Base-by-base conservation (phyloP, 2,113 vertebrate genomes). In the Lepus americanus region DNA sequence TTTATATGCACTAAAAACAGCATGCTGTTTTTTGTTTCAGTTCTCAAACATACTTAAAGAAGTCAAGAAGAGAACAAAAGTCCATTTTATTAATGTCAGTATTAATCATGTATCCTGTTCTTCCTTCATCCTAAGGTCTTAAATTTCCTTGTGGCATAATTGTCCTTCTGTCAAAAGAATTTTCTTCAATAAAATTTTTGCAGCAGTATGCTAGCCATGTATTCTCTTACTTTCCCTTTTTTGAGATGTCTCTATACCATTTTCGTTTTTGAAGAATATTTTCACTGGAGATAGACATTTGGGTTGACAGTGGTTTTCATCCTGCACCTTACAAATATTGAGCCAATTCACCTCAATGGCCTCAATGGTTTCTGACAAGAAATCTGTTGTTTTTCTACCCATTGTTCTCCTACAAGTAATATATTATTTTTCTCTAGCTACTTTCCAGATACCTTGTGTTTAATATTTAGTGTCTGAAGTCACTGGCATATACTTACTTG, bases 251-350 rank as follows among this genome's bases (percentile, higher is more conserved):
- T 22, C 44, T 39, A 53, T 39, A 72, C 13, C 22, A 44, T 67
- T 90, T 53, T 85, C 14, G n/a, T 20, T 94, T 94, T 53, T 87
- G 31, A 89, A 89, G 63, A 2, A 27, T 61, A 59, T 66, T 94
- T 92, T 90, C 31, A 67, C 14, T 73, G 17, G 11, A 19, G 17
- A 25, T 51, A 82, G 19, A 44, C 27, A 33, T 83, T 9, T 20
- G 4, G 22, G 36, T 29, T 11, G 5, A 44, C n/a, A 36, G 1
- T 44, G 16, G 10, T 51, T 39, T 70, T 82, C 27, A 77, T 73
- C 7, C 5, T 72, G 1, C 3, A 13, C 31, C 29, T 67, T 44
- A 78, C 12, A 82, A 83, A 55, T 39, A 1, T 9, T 25, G 9
- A 72, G 19, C 2, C 29, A 74, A 29, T 84, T 74, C 4, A 10